These are phyloP conservation scores for Calliopum simillimum DNA, from an alignment of 2,888 invertebrate species.

Conservation along the genomic window DNA sequence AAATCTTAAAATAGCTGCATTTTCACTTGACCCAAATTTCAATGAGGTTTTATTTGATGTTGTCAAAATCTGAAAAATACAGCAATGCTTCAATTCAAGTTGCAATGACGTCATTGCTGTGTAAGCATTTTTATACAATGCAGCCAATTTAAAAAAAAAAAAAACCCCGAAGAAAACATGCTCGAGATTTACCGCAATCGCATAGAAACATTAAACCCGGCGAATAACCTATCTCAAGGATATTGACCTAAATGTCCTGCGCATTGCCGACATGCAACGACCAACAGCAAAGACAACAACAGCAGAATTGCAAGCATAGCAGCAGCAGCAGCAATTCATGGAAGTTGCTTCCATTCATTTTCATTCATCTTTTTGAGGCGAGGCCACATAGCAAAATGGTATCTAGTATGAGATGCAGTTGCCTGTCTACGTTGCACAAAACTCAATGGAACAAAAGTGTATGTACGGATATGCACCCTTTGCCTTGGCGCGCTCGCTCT, in stretches of 20 bases:
- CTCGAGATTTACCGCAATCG: neutral
- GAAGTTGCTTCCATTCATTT: conserved; percentile 16
- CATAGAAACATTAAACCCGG: neutral
- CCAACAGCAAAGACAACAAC: conserved; percentile 27
- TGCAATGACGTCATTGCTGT: conserved; percentile 23
- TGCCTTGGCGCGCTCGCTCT: too few species aligned
- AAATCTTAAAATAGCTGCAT: neutral
- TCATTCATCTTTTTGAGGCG: conserved; percentile 20
- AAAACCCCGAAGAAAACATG: too few species aligned
- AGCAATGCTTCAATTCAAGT: neutral
- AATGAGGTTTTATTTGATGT: neutral
- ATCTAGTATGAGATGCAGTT: too few species aligned
- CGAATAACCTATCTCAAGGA: conserved; percentile 54
- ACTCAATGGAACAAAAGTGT: too few species aligned
- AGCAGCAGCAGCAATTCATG: conserved; percentile 26
- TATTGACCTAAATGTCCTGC: conserved; percentile 64
- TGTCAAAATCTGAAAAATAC: neutral
- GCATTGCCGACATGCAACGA: conserved; percentile 46
- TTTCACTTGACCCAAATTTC: conserved; percentile 3
- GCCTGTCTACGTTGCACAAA: too few species aligned
- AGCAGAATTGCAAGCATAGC: conserved; percentile 33
- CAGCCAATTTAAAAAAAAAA: too few species aligned
- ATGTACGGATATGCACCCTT: too few species aligned
- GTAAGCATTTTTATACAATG: conserved; percentile 3
- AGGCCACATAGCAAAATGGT: too few species aligned